Base-by-base conservation (phyloP, 2,888 invertebrate species). In the Andrena minutula region DNA sequence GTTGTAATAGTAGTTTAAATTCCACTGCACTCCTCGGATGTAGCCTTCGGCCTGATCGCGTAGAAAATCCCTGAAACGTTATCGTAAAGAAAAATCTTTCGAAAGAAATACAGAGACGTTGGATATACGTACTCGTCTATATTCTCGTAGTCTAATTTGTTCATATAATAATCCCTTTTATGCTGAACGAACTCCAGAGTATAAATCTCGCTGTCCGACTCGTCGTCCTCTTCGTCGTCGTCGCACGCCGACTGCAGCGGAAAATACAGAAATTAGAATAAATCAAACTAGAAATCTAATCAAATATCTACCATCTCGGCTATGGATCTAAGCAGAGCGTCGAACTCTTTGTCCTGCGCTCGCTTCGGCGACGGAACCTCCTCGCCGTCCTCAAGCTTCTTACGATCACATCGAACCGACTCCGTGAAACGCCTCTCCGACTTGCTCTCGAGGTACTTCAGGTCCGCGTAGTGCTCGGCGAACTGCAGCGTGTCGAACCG, bases 1-100 rank as follows among this genome's bases (percentile, higher is more conserved):
- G 90, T 98, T 97, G 94, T 99, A 99, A 94, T 99, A 99, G 94
- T 99, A 99, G 92, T 97, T 96, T 23, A 99, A 95, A 92, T 98
- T 98, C 99, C 99, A 99, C 90, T 99, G 99, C 66, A 99, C 96
- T 0, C 99, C 99, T 56, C 97, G 95, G 10, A 99, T 97, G 93
- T 99, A 99, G 68, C 97, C 96, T 92, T 97, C 96, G 0, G 98
- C 98, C 94, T 98, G 98, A 51, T 96, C 96, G 23, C 95, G 95
- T 89, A 98, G 94, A 7, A 98, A 97, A 89, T 97, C 96, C 2
- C 97, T 97, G 91, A 86, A 94, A 94, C 83, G 83, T 23, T 30
- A 41, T 58, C 86, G 10, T 26, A n/a, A n/a, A n/a, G n/a, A n/a
- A n/a, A n/a, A n/a, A n/a, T n/a, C n/a, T n/a, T n/a, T n/a, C n/a